Evolutionary conservation across 1,140 invertebrate species (phyloP), one percentile per base, ranked within the genome.

Genomic region (Himalopsyche phryganea): DNA sequence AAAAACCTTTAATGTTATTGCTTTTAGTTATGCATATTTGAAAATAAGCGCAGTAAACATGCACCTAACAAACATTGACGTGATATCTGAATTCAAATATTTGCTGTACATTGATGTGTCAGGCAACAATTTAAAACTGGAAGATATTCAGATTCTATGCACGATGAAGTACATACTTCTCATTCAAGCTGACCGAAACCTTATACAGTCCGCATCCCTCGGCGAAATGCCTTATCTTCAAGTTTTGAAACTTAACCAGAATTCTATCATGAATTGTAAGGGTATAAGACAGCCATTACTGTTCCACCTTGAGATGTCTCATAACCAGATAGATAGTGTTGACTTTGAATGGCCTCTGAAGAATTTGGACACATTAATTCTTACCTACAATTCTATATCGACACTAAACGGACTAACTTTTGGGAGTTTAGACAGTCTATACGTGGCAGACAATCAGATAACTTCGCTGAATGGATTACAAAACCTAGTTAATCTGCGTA

Each of bases 51-150:
- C 68, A 20, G 73, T 68, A 4, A 68, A 68, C n/a, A 73, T 79
- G 69, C 69, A 68, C 18, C 60, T 82, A 35, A 80, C 77, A 1
- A 68, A 80, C 19, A 71, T 82, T 20, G 65, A 66, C 0, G 71
- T 74, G 1, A 69, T 82, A 32, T 65, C 69, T 38, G 63, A 67
- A 28, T 82, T 79, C 55, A 74, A 75, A 54, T 74, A 82, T 58
- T 65, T 82, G 10, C 72, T 80, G 53, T 82, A 79, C 46, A 65
- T 82, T 0, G 75, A 82, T 53, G 68, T 82, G 3, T 79, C 78
- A 11, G 71, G 75, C 9, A 82, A 82, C 61, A 68, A 66, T 17
- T 66, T 82, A 13, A 73, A 68, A n/a, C 52, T 75, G 17, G 66
- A 75, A 0, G 71, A 69, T 13, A 52, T 82, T 9, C 74, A 81